Percentiles rank a stretch among this genome's conserved stretches.
Conservation (phyloP, 2,797 vertebrate species). For the Chloroceryle amazona region DNA sequence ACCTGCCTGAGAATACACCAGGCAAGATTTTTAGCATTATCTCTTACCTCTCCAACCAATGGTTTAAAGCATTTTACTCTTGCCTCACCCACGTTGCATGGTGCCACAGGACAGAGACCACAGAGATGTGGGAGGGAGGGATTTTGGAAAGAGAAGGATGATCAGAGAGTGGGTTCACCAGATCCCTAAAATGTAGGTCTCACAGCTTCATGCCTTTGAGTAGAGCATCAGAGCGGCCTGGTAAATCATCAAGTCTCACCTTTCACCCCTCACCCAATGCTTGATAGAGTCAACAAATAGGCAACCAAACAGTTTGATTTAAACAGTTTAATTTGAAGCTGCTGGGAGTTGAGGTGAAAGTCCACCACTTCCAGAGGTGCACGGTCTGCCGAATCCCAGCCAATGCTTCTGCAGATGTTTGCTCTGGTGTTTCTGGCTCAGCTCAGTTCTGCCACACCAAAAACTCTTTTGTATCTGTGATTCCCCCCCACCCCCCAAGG, state of each 20-base stretch:
- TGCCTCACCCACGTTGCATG: accelerated
- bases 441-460: background rate
- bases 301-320: background rate
- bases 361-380: background rate
- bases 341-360: background rate
- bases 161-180: background rate
- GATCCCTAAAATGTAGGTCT: background rate
- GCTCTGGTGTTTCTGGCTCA: background rate
- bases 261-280: background rate
- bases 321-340: background rate
- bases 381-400: accelerated
- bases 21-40: background rate
- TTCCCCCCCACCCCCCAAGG: background rate
- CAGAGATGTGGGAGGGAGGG: background rate
- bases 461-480: background rate
- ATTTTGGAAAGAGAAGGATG: background rate
- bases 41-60: accelerated
- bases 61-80: background rate
- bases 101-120: background rate
- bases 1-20: background rate
- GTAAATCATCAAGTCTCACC: background rate
- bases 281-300: background rate
- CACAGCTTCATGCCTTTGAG: background rate
- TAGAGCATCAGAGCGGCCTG: background rate
- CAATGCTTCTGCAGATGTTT: background rate